Conservation (phyloP, 2,888 invertebrate genomes). For the Teinopalpus imperialis region DNA sequence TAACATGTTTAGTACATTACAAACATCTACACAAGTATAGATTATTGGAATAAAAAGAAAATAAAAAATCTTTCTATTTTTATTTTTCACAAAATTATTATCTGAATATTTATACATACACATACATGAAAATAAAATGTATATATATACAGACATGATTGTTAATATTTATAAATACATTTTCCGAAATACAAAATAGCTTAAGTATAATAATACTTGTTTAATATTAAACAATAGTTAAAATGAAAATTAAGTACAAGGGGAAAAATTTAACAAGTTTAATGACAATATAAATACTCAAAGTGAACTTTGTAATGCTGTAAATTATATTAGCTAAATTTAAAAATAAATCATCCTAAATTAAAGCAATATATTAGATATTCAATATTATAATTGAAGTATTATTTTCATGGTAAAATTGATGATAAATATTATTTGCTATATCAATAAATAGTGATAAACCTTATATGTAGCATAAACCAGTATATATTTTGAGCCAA, state of each 20-base stretch:
- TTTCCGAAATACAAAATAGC: neutral
- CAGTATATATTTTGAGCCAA: constrained; percentile 16
- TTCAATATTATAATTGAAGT: neutral
- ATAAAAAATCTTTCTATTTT: constrained; percentile 7
- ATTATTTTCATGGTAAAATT: constrained; percentile 26
- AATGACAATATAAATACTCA: constrained; percentile 2
- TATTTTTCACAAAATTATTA: neutral
- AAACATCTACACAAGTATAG: neutral
- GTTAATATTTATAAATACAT: constrained; percentile 6
- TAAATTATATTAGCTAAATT: neutral
- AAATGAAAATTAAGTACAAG: neutral
- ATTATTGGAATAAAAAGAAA: neutral
- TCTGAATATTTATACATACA: constrained; percentile 4
- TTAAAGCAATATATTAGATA: neutral
- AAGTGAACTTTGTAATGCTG: neutral
- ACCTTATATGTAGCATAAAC: constrained; percentile 8
- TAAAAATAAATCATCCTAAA: neutral
- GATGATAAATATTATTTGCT: constrained; percentile 13
- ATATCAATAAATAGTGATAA: constrained; percentile 9
- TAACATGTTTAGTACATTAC: constrained; percentile 1
- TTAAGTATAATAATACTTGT: neutral
- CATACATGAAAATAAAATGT: neutral
- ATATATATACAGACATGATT: constrained; percentile 4
- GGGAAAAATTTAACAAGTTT: neutral
- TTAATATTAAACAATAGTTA: constrained; percentile 3